Base-by-base conservation (phyloP, 2,888 invertebrate species). In the Philereme transversata region DNA sequence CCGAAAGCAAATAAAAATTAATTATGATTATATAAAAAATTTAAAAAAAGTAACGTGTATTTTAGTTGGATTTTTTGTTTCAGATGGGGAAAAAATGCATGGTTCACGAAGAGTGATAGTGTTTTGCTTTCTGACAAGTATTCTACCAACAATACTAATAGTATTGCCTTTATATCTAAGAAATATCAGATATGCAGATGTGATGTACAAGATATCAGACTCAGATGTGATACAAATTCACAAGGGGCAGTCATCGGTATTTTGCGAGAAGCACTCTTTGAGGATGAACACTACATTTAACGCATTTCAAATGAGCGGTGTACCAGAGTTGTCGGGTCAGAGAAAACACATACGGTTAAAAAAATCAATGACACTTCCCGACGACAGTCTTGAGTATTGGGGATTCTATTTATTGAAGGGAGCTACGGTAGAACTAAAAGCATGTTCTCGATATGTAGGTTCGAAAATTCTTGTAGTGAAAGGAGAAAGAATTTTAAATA, bases 301-400 rank as follows among this genome's bases (percentile, higher is more conserved):
- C 89, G 96, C 96, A 59, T 96, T 95, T 83, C 95, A 96, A 92
- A 93, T 96, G 88, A 92, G 92, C 67, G 94, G 94, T 11, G 93
- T 93, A 68, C 97, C 97, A 4, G 94, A 95, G 86, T 88, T 96
- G 64, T 95, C 96, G 51, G 88, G 92, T 59, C 95, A 93, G 74
- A 94, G 94, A 53, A 96, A 96, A 83, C 96, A 96, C 76, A 95
- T 97, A 70, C 90, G 95, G 69, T 87, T 97, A 71, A 96, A 95
- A 80, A 97, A 97, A 78, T 96, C 96, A 5, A 96, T 97, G 96
- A 93, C 93, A 3, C 85, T 97, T 65, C 97, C 96, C 0, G 97
- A 97, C 81, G 97, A 97, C 75, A 97, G 97, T 7, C 86, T 97
- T 41, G 97, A 97, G 82, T 97, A 97, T 83, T 97, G 97, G 97